Percentiles rank a stretch among this genome's conserved stretches.
Evolutionary conservation across 2,797 vertebrate species (phyloP).

Genomic region (Silurus lanzhouensis): DNA sequence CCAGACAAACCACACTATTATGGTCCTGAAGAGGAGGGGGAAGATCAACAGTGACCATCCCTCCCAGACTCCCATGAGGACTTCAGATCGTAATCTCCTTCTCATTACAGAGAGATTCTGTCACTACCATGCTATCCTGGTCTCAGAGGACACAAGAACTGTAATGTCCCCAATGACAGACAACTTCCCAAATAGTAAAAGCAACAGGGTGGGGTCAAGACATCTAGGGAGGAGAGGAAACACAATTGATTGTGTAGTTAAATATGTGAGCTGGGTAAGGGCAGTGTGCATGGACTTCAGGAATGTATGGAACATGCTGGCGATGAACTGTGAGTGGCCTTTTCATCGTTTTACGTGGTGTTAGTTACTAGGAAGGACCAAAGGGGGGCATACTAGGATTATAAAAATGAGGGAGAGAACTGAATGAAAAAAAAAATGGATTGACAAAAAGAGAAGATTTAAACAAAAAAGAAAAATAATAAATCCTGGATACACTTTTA

Average conservation of each 20-base stretch:
- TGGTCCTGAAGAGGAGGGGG: conserved; percentile 1
- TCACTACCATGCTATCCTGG: conserved; percentile 26
- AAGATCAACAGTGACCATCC: conserved; percentile 24
- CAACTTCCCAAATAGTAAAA: conserved; percentile 6
- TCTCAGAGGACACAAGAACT: conserved; percentile 9
- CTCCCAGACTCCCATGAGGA: conserved; percentile 28
- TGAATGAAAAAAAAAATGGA: neutral
- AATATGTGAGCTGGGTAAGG: conserved; percentile 24
- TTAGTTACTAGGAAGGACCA: conserved; percentile 4
- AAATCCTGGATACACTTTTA: neutral
- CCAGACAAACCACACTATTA: conserved; percentile 34
- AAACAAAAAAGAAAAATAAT: neutral
- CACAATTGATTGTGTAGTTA: conserved; percentile 45
- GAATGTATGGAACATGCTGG: conserved; percentile 32
- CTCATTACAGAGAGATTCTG: conserved; percentile 32
- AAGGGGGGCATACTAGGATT: neutral
- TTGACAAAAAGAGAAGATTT: neutral
- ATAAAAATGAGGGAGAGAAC: neutral
- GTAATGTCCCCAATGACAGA: conserved; percentile 29
- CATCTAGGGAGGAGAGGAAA: conserved; percentile 20
- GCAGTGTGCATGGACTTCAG: conserved; percentile 42
- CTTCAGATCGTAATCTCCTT: conserved; percentile 32
- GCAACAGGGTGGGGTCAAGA: conserved; percentile 22
- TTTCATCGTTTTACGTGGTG: conserved; percentile 2
- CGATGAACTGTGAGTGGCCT: conserved; percentile 35